phyloP scores from a whole-genome alignment of 2,888 invertebrate species.

The Ypsolopha sequella region DNA sequence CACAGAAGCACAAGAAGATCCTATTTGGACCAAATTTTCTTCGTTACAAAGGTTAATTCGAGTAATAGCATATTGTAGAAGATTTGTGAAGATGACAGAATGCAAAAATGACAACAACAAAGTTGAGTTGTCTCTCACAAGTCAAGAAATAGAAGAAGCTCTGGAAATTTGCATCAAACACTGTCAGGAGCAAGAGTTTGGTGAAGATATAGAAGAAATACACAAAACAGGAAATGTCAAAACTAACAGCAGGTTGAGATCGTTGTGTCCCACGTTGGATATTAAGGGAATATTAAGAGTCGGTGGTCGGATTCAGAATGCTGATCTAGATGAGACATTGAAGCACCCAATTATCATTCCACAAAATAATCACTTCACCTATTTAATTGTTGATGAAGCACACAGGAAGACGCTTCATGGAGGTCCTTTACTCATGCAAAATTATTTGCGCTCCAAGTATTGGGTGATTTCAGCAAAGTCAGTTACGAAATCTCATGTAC shows the following conservation, averaged over 20 bases:
- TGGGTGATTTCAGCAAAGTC: neutral
- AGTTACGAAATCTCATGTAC: neutral
- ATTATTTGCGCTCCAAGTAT: conserved; percentile 1
- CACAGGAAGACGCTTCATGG: conserved; percentile 3
- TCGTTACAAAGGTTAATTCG: neutral
- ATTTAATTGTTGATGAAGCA: conserved; percentile 1
- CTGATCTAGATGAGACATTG: neutral
- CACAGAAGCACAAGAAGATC: neutral
- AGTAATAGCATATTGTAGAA: neutral
- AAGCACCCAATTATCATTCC: conserved; percentile 4
- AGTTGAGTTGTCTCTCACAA: neutral
- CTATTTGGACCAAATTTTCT: neutral
- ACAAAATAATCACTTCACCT: neutral
- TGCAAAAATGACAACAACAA: neutral
- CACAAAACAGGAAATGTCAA: no score
- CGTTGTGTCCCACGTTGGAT: neutral
- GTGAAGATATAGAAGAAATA: no score
- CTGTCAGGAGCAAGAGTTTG: no score
- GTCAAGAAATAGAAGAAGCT: neutral
- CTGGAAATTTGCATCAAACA: neutral
- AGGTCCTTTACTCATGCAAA: conserved; percentile 1
- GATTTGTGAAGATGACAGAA: neutral
- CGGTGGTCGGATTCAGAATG: neutral
- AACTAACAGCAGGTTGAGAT: no score
- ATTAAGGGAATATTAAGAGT: neutral